Conservation (phyloP, 2,113 vertebrate genomes). For the Brienomyrus brachyistius region DNA sequence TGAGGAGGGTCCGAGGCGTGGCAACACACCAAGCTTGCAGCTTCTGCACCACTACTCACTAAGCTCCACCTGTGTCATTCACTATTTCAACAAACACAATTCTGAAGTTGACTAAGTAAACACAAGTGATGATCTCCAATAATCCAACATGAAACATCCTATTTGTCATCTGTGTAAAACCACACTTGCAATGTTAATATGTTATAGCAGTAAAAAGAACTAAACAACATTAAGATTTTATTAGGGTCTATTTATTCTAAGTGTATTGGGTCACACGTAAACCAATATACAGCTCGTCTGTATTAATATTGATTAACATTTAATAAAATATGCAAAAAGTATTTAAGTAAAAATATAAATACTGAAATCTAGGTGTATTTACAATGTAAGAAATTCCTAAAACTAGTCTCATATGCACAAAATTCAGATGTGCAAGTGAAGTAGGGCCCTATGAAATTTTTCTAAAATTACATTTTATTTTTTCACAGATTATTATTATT, state of each 20-base stretch:
- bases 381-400: not conserved
- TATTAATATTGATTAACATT: not conserved
- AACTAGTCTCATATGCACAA: not conserved
- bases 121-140: not conserved
- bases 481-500: not conserved
- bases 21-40: not conserved
- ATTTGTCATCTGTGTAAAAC: not conserved
- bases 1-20: slow-evolving; percentile 27
- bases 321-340: not conserved
- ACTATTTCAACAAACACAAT: not conserved
- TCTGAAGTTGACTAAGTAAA: not conserved
- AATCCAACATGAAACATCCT: not conserved
- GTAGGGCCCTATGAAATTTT: not conserved
- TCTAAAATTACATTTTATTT: not conserved
- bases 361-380: not conserved
- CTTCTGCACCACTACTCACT: not conserved
- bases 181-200: not conserved
- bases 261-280: not conserved
- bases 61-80: not conserved
- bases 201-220: not conserved
- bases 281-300: not conserved
- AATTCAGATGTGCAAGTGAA: not conserved
- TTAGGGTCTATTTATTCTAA: not conserved
- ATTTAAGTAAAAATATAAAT: not conserved
- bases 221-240: not conserved